Percentiles rank a stretch among this genome's conserved stretches.
Evolutionary conservation across 2,797 vertebrate species (phyloP).

Genomic region (Falco concolor): DNA sequence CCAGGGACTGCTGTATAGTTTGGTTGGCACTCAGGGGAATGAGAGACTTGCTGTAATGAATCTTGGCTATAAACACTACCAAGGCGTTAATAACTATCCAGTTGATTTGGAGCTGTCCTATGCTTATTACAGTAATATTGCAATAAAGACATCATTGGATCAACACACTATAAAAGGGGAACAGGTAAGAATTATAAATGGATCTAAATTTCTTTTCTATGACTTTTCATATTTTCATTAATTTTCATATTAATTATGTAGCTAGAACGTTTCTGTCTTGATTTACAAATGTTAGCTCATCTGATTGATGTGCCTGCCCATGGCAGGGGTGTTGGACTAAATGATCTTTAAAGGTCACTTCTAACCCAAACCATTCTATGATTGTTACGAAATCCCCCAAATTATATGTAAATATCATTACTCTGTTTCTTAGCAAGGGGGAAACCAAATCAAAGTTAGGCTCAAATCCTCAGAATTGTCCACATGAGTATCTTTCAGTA

Average conservation of each 20-base stretch:
- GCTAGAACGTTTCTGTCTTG: neutral
- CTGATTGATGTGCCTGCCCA: neutral
- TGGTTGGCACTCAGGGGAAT: slow-evolving; percentile 83
- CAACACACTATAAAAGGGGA: slow-evolving; percentile 70
- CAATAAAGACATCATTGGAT: slow-evolving; percentile 79
- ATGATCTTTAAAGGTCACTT: neutral
- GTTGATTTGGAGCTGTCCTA: slow-evolving; percentile 84
- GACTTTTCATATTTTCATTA: neutral
- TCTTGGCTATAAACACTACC: slow-evolving; percentile 90
- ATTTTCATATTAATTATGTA: neutral
- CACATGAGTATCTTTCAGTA: neutral
- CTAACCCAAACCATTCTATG: neutral
- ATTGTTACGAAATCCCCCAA: neutral
- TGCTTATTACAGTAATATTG: slow-evolving; percentile 87
- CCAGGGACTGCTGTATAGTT: slow-evolving; percentile 89
- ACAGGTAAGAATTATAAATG: slow-evolving; percentile 66
- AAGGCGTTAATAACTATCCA: slow-evolving; percentile 85
- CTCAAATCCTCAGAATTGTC: neutral
- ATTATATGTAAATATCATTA: neutral
- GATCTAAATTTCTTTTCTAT: neutral
- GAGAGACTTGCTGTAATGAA: slow-evolving; percentile 88
- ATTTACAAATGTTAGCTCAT: neutral
- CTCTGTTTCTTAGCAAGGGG: neutral
- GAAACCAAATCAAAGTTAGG: neutral
- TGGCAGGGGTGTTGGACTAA: neutral